A percentile compares a stretch with the other conserved stretches of the same genome.
phyloP scores from a whole-genome alignment of 2,888 invertebrate species.

The Bombyx huttoni region DNA sequence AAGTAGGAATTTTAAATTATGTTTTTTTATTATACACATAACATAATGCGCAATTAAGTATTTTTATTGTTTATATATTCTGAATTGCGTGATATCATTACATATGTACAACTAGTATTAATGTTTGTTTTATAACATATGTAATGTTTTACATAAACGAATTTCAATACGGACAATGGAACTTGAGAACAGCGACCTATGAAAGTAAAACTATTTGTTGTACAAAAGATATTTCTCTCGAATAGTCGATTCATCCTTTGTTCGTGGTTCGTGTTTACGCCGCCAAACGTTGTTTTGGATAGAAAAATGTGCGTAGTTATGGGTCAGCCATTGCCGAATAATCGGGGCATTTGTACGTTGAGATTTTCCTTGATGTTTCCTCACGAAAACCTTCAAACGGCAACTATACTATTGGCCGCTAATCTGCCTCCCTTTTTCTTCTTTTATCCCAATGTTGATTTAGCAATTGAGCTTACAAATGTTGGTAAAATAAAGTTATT shows the following conservation, averaged over 20 bases:
- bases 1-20: no score
- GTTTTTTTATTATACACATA: no score
- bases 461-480: no score
- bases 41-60: no score
- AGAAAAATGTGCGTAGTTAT: constrained; percentile 15
- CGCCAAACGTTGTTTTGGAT: constrained; percentile 6
- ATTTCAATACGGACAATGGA: no score
- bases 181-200: no score
- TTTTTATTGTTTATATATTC: no score
- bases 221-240: constrained; percentile 1
- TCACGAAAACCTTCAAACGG: constrained; percentile 9
- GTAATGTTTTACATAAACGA: no score
- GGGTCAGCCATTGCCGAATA: constrained; percentile 25
- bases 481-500: no score
- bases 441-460: not conserved
- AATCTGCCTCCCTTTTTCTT: not conserved
- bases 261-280: constrained; percentile 4
- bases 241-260: constrained; percentile 4
- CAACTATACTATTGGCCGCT: not conserved
- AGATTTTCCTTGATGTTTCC: constrained; percentile 38
- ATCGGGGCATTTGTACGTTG: constrained; percentile 25
- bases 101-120: no score
- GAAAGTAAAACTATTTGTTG: not conserved
- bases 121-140: no score
- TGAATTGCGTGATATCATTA: no score